Evolutionary conservation across 2,888 invertebrate species (phyloP).

Genomic region (Nectonema munidae): DNA sequence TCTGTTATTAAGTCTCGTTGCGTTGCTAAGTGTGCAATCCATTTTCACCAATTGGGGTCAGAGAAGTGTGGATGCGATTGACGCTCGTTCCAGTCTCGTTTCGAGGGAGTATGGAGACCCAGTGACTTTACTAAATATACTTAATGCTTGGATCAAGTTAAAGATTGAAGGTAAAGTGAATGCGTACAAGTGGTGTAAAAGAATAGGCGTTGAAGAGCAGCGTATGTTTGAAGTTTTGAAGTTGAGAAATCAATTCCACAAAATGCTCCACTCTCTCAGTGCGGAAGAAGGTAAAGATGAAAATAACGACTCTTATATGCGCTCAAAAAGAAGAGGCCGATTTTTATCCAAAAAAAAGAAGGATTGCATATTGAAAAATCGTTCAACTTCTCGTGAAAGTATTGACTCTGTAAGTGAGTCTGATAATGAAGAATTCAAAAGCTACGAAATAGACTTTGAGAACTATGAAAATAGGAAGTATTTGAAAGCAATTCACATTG

Average conservation of each 20-base stretch:
- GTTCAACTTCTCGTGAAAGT: no score
- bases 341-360: not conserved
- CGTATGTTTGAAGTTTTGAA: conserved; percentile 81
- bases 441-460: no score
- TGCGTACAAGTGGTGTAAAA: conserved; percentile 47
- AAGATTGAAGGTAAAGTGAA: not conserved
- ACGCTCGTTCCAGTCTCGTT: conserved; percentile 31
- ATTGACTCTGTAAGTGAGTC: no score
- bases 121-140: conserved; percentile 49
- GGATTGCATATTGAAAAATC: not conserved
- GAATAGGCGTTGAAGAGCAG: conserved; percentile 71
- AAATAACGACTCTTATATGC: not conserved
- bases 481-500: conserved; percentile 9
- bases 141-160: conserved; percentile 48
- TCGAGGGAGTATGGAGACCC: conserved; percentile 76
- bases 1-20: conserved; percentile 53
- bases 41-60: conserved; percentile 63
- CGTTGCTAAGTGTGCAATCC: conserved; percentile 61
- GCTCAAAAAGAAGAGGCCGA: conserved; percentile 7
- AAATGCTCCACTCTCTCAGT: not conserved
- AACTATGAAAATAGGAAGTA: no score
- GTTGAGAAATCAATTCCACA: conserved; percentile 43
- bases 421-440: no score
- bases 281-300: conserved; percentile 15
- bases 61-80: conserved; percentile 35